These are phyloP conservation scores for Aromia moschata DNA, from an alignment of 2,888 invertebrate genomes.

Conservation along the genomic window DNA sequence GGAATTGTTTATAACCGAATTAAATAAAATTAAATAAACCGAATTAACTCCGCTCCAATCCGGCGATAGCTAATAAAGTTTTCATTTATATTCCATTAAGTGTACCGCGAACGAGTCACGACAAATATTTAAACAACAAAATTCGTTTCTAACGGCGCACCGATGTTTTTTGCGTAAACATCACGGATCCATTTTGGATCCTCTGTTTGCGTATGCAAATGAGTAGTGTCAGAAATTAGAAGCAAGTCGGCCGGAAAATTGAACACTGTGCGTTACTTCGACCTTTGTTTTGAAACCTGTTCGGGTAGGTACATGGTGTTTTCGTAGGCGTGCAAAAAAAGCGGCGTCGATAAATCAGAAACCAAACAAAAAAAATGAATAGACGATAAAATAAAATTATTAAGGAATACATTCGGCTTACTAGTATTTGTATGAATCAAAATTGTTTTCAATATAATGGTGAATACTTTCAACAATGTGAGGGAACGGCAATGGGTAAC, in stretches of 20 bases:
- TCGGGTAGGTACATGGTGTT: no score
- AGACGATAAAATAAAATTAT: no score
- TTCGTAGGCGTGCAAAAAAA: no score
- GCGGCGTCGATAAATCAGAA: no score
- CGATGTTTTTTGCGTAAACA: neutral
- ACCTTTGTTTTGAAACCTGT: constrained; percentile 33
- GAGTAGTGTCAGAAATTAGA: constrained; percentile 34
- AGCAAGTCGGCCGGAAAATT: constrained; percentile 38
- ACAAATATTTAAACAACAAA: constrained; percentile 18
- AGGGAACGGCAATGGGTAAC: no score
- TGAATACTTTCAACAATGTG: no score
- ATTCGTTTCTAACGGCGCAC: constrained; percentile 6
- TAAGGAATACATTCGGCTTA: no score
- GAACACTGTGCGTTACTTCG: constrained; percentile 31
- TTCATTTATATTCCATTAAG: neutral
- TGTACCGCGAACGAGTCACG: neutral
- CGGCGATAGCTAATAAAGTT: neutral
- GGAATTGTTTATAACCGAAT: no score
- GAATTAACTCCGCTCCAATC: neutral
- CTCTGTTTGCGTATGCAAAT: constrained; percentile 39
- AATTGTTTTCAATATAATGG: no score
- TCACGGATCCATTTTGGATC: constrained; percentile 29
- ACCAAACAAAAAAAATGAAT: no score
- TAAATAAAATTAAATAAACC: neutral
- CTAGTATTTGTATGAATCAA: no score